Percentiles rank a stretch among this genome's conserved stretches.
Evolutionary conservation across 2,888 invertebrate genomes (phyloP).

Genomic region (Drosophila leonis): DNA sequence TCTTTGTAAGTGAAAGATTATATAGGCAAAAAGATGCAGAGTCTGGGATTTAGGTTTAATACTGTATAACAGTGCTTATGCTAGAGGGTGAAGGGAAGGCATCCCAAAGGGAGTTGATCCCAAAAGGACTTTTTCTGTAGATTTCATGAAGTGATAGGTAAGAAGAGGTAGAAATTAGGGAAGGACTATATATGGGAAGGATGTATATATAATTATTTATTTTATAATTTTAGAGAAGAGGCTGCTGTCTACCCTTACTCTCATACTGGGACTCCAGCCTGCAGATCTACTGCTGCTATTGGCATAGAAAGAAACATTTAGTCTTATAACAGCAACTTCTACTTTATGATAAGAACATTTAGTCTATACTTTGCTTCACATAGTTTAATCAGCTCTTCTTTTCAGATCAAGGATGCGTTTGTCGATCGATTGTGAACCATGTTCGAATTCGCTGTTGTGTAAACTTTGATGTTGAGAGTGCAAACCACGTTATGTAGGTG

Average conservation of each 20-base stretch:
- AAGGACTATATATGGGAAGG: too few relatives aligned
- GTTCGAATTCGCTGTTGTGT: constrained; percentile 25
- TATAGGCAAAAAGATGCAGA: background rate
- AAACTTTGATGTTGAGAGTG: constrained; percentile 51
- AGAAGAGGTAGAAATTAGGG: too few relatives aligned
- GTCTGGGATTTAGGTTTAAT: background rate
- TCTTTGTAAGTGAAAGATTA: background rate
- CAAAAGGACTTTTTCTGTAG: background rate
- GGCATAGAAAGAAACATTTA: background rate
- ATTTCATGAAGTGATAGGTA: too few relatives aligned
- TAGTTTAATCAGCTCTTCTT: background rate
- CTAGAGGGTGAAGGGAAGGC: background rate
- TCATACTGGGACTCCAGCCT: background rate
- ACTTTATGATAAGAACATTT: background rate
- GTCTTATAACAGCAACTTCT: background rate
- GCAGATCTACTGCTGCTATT: background rate
- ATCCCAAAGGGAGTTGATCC: background rate
- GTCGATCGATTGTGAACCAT: constrained; percentile 19
- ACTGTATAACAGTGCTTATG: background rate
- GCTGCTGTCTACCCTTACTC: too few relatives aligned
- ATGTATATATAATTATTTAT: background rate
- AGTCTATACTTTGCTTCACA: background rate
- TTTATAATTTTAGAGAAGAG: too few relatives aligned
- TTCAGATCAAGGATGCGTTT: background rate
- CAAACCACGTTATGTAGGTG: constrained; percentile 58